Percentiles rank a stretch among this genome's conserved stretches.
Conservation (phyloP, 2,113 vertebrate genomes). For the Pipa parva region DNA sequence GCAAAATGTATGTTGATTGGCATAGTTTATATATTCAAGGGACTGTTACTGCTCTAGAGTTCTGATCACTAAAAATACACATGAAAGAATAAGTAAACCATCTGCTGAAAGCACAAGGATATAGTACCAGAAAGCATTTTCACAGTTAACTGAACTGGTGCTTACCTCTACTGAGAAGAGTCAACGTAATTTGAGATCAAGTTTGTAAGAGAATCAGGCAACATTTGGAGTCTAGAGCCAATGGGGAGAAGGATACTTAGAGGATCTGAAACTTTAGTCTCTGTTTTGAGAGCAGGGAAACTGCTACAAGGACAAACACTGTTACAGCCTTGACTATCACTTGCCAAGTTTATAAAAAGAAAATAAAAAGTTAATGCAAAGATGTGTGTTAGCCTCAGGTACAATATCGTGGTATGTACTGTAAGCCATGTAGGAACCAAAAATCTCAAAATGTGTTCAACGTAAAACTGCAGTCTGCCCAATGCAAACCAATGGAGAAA, state of each 20-base stretch:
- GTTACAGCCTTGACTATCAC: too few relatives aligned
- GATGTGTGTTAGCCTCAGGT: too few relatives aligned
- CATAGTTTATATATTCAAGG: too few relatives aligned
- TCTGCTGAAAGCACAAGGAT: neutral
- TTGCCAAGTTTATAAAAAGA: neutral
- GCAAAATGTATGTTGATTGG: too few relatives aligned
- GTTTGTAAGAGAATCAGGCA: constrained; percentile 4
- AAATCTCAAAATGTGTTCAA: too few relatives aligned
- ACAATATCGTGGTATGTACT: neutral
- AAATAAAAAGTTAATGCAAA: neutral
- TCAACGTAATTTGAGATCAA: constrained; percentile 24
- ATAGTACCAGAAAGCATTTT: constrained; percentile 6
- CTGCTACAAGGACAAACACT: too few relatives aligned
- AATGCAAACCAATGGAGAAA: too few relatives aligned
- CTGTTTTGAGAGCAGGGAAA: neutral
- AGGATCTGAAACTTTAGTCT: neutral
- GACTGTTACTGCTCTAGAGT: neutral
- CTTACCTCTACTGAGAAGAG: neutral
- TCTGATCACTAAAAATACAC: constrained; percentile 20
- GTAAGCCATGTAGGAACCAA: constrained; percentile 1
- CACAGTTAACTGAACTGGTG: neutral
- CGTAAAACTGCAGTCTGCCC: too few relatives aligned
- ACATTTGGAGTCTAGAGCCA: neutral
- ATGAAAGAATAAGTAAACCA: constrained; percentile 1
- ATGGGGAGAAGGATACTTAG: neutral